Evolutionary conservation across 2,888 invertebrate species (phyloP), one percentile per base, ranked within the genome.

Genomic region (Deroplatys truncata): DNA sequence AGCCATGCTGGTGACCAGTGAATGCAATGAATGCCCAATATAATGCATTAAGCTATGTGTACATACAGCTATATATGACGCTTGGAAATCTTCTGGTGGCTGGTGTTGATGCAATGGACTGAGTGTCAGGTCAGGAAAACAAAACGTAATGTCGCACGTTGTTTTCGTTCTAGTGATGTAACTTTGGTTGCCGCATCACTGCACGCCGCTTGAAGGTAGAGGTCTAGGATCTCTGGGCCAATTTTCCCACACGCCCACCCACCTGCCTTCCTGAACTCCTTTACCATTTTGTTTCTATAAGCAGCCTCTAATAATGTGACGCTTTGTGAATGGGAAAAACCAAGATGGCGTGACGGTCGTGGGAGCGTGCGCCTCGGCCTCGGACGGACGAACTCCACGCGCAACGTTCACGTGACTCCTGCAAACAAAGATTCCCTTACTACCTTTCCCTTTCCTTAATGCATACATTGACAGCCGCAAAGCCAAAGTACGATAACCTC

Each of bases 291-390:
- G 72, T 86, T 82, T 86, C 43, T 82, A 86, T 82, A 72, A 72
- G 86, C 86, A 82, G 82, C 49, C 56, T 87, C 56, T 72, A 72
- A 72, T 20, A 56, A 87, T 89, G 89, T 89, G 86, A 89, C 87
- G 89, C 56, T 89, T 89, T 86, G 89, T 89, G 89, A 86, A 89
- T 89, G 89, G 84, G 89, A 89, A 87, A 87, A 87, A 87, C 83
- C 87, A 87, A 87, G 87, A 87, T 87, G 87, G 87, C 87, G 87
- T 87, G 87, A 82, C 87, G 82, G 83, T 87, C 87, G 82, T 87
- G 87, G 87, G 87, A 87, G 87, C 87, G 87, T 83, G 87, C 87
- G 87, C 87, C 82, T 72, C 20, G 25, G 56, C 72, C 35, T 87
- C 82, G 87, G 87, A 82, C 87, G 82, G 56, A 72, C 56, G 56